These are phyloP conservation scores for Magallana gigas DNA, from an alignment of 1,140 invertebrate species.

Conservation along the genomic window DNA sequence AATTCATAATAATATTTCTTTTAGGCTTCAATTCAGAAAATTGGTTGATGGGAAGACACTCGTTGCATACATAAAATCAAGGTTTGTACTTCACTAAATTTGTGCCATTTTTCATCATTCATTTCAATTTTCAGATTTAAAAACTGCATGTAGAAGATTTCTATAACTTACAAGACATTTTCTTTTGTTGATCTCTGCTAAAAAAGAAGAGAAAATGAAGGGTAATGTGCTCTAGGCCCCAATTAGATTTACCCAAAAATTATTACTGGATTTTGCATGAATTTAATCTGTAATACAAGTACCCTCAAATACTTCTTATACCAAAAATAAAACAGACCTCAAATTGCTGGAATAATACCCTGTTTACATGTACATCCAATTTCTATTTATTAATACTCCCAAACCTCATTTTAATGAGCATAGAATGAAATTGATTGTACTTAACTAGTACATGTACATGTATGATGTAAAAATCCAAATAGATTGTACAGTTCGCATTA, in stretches of 20 bases:
- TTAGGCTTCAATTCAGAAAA: constrained; percentile 57
- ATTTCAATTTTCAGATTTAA: neutral
- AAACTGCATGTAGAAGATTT: neutral
- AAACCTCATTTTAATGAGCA: no score
- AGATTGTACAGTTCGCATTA: no score
- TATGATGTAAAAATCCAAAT: no score
- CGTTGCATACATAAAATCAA: constrained; percentile 63
- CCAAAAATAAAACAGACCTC: no score
- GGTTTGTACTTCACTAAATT: constrained; percentile 51
- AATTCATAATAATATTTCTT: constrained; percentile 42
- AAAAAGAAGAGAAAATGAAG: no score
- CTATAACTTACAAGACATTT: neutral
- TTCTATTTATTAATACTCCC: no score
- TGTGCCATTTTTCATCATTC: neutral
- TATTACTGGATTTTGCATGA: neutral
- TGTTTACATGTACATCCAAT: no score
- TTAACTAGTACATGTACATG: no score
- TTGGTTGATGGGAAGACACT: constrained; percentile 67
- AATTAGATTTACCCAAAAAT: neutral
- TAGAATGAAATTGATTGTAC: no score
- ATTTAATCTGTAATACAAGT: neutral
- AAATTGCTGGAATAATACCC: no score
- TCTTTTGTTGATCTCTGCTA: neutral
- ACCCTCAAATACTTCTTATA: no score
- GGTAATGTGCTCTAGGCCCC: no score